A percentile compares a stretch with the other conserved stretches of the same genome.
Conservation (phyloP, 2,888 invertebrate genomes). For the Agonopterix heracliana region DNA sequence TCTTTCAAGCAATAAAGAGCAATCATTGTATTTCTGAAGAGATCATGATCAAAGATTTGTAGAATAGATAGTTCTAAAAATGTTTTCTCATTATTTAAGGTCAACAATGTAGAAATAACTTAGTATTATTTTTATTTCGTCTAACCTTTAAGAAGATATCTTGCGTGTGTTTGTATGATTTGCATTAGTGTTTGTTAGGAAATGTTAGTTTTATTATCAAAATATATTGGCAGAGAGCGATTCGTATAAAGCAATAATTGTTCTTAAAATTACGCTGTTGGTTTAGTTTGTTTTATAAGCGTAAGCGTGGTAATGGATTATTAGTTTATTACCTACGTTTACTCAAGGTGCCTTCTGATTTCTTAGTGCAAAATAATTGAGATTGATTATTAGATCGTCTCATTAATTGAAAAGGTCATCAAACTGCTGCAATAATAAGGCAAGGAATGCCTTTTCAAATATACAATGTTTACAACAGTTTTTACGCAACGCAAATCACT, state of each 20-base stretch:
- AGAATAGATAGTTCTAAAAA: conserved; percentile 5
- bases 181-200: too few relatives aligned
- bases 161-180: background rate
- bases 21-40: conserved; percentile 6
- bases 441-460: too few relatives aligned
- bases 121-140: conserved; percentile 14
- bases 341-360: conserved; percentile 34
- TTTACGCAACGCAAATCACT: too few relatives aligned
- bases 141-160: background rate
- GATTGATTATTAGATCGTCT: too few relatives aligned
- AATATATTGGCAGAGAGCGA: too few relatives aligned
- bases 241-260: too few relatives aligned
- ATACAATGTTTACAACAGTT: too few relatives aligned
- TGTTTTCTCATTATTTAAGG: conserved; percentile 17
- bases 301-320: background rate
- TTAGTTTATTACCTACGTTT: background rate
- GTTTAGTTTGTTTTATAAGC: too few relatives aligned
- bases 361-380: conserved; percentile 26
- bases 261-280: too few relatives aligned
- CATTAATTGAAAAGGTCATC: too few relatives aligned
- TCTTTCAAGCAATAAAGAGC: background rate
- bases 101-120: conserved; percentile 13
- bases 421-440: too few relatives aligned
- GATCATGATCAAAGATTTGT: conserved; percentile 20
- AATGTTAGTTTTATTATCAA: too few relatives aligned